phyloP scores from a whole-genome alignment of 2,888 invertebrate species.

The Cryptus armator region DNA sequence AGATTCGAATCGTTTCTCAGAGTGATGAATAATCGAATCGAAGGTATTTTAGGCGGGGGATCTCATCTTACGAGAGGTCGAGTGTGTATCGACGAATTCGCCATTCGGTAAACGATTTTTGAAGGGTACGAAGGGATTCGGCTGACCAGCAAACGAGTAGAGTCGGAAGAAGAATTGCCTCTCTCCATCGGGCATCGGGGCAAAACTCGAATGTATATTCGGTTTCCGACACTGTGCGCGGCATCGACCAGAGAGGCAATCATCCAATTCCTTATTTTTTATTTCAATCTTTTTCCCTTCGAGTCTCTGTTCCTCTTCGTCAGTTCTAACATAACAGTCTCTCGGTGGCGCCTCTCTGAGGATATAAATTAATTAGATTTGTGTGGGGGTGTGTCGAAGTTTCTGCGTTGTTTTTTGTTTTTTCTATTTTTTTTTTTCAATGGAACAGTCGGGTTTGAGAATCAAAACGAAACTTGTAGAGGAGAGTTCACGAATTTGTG shows the following conservation, averaged over 20 bases:
- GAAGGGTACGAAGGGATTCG: slow-evolving; percentile 14
- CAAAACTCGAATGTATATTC: slow-evolving; percentile 42
- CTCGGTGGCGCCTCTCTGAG: slow-evolving; percentile 82
- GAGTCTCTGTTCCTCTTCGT: slow-evolving; percentile 24
- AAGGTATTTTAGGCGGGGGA: not conserved
- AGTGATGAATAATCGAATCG: slow-evolving; percentile 56
- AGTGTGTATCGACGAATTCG: slow-evolving; percentile 48
- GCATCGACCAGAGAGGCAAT: slow-evolving; percentile 45
- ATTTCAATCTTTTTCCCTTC: slow-evolving; percentile 17
- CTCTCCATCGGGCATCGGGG: slow-evolving; percentile 4
- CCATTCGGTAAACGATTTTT: slow-evolving; percentile 43
- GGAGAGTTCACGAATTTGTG: slow-evolving; percentile 35
- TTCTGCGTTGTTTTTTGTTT: slow-evolving; percentile 16
- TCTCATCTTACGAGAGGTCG: slow-evolving; percentile 34
- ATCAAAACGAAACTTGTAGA: slow-evolving; percentile 26
- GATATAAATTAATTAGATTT: slow-evolving; percentile 85
- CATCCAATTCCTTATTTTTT: slow-evolving; percentile 40
- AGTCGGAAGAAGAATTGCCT: slow-evolving; percentile 35
- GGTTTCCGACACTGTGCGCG: slow-evolving; percentile 30
- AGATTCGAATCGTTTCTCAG: slow-evolving; percentile 44
- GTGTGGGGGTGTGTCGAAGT: slow-evolving; percentile 83
- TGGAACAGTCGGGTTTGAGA: not conserved
- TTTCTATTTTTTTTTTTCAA: slow-evolving; percentile 12
- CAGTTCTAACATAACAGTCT: slow-evolving; percentile 54
- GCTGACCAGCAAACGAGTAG: not conserved